Percentiles rank a stretch among this genome's conserved stretches.
phyloP scores from a whole-genome alignment of 2,888 invertebrate genomes.

The Pediacus dermestoides region DNA sequence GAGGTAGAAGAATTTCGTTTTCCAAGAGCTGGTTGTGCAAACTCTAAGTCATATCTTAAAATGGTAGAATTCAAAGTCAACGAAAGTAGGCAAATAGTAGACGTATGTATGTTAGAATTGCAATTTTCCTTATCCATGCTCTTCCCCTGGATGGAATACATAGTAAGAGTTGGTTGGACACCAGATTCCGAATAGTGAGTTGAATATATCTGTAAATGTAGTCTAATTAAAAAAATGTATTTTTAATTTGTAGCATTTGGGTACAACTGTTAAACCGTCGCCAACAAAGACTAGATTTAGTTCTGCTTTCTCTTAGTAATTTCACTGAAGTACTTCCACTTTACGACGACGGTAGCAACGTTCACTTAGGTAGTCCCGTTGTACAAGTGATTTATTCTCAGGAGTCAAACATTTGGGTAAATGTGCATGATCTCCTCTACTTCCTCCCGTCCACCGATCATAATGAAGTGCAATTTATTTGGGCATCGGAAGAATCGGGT shows the following conservation, averaged over 20 bases:
- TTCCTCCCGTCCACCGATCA: slow-evolving; percentile 62
- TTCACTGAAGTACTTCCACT: slow-evolving; percentile 62
- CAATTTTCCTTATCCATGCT: slow-evolving; percentile 72
- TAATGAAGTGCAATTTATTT: slow-evolving; percentile 64
- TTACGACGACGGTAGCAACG: slow-evolving; percentile 46
- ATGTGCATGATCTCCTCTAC: slow-evolving; percentile 86
- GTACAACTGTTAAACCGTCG: slow-evolving; percentile 83
- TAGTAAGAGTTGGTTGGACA: slow-evolving; percentile 94
- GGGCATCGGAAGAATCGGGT: slow-evolving; percentile 91
- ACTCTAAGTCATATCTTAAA: slow-evolving; percentile 86
- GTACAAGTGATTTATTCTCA: slow-evolving; percentile 62
- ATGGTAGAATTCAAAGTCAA: slow-evolving; percentile 74
- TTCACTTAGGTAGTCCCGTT: slow-evolving; percentile 48
- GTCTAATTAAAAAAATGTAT: slow-evolving; percentile 3
- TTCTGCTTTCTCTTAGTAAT: slow-evolving; percentile 75
- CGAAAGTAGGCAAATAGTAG: slow-evolving; percentile 64
- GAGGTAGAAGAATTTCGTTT: slow-evolving; percentile 85
- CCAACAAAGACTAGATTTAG: slow-evolving; percentile 81
- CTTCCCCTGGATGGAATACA: slow-evolving; percentile 93
- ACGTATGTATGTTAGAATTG: slow-evolving; percentile 72
- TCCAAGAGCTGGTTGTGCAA: slow-evolving; percentile 83
- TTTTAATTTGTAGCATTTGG: slow-evolving; percentile 69
- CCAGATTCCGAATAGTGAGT: slow-evolving; percentile 84
- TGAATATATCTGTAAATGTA: slow-evolving; percentile 1
- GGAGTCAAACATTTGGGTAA: slow-evolving; percentile 82